Evolutionary conservation across 1,140 invertebrate genomes (phyloP), one percentile per base, ranked within the genome.

Genomic region (Lasioglossum albipes): DNA sequence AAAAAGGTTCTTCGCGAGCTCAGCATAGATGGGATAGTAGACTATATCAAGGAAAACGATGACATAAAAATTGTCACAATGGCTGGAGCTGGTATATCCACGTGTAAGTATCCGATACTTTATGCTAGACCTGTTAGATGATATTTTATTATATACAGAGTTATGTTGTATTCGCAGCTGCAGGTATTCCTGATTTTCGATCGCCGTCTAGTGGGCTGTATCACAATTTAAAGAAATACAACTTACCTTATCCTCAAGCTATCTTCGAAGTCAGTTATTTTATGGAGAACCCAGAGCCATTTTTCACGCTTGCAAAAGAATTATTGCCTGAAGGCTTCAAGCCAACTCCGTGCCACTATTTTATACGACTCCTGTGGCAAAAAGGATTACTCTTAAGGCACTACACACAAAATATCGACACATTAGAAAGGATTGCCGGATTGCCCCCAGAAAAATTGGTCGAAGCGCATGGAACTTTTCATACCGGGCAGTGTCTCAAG

Each of bases 321-420:
- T 92, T 98, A n/a, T 96, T 97, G 87, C 97, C 97, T 0, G 96
- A 96, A 65, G 94, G 93, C 36, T 97, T 97, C 88, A 96, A 96
- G 86, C 97, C 98, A 6, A 98, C 97, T 0, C 89, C 94, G 1
- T 96, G 95, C 83, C 98, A 98, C 93, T 97, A 97, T 90, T 98
- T 98, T 90, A 95, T 98, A 62, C 95, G 94, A 74, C 88, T 98
- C 49, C 90, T 98, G 61, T 94, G 96, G 89, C 96, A 98, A 10
- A 98, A 98, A 93, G 96, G 96, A 20, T 82, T 97, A 27, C 90
- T 98, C 0, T 90, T 97, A 18, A 94, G 97, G 45, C 97, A 98
- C 93, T 98, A 97, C 90, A 98, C 97, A 2, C 96, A 99, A 94
- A 99, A 99, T 93, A 98, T 99, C 86, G 98, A 99, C 92, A 98